Evolutionary conservation across 1,140 invertebrate genomes (phyloP), one percentile per base, ranked within the genome.

Genomic region (Rhopalosiphum padi): DNA sequence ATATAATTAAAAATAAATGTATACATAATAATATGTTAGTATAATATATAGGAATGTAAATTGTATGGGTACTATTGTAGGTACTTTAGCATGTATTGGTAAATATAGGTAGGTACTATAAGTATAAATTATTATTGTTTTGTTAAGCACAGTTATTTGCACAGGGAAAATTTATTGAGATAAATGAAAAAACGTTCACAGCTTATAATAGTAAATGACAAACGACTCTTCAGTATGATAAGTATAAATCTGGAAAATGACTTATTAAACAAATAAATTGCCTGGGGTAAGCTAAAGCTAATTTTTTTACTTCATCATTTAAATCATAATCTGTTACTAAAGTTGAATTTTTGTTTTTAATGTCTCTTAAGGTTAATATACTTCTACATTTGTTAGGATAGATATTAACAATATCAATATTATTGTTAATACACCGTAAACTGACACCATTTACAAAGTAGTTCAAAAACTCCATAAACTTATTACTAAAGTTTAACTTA

Each of bases 211-310:
- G 48, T 18, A 15, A 43, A 51, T 35, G 46, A 7, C 37, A 43
- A 21, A 35, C 2, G 4, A 60, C 43, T 60, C 51, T 41, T 90
- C 22, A 90, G n/a, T 43, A 46, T 90, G 89, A 11, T 46, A 68
- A 8, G 43, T 43, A 86, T 55, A 93, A 53, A 85, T 85, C 82
- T 46, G 91, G 91, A n/a, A 55, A 93, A 86, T 93, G 91, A 86
- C 48, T 86, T 55, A 93, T 22, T 1, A 93, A 15, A 23, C 91
- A 93, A 46, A 93, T 93, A 53, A 18, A 93, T 85, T 86, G 35
- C 83, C 51, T 93, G 1, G 91, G 91, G 30, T 85, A 43, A 22
- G 4, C 15, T 41, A 30, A 86, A 85, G 35, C 8, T 30, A 93
- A 83, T 55, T 51, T 53, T 55, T 93, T 55, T n/a, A 86, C 23